phyloP scores from a whole-genome alignment of 2,113 vertebrate genomes.

The Chloropsis cyanopogon region DNA sequence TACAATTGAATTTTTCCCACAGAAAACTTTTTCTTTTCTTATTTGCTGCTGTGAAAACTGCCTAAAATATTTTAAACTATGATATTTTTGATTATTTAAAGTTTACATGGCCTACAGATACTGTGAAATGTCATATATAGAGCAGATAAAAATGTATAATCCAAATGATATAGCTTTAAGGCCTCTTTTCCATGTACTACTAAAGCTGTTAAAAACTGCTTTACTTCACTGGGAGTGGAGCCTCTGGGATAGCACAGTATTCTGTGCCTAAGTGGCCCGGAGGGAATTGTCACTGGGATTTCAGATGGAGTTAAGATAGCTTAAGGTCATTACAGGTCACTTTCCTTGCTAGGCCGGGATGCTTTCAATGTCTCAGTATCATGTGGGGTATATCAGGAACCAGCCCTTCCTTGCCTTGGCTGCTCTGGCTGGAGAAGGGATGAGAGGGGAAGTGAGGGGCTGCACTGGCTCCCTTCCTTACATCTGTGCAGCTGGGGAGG shows the following conservation, averaged over 20 bases:
- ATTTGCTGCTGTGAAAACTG: not conserved
- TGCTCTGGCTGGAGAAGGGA: not conserved
- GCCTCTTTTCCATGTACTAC: not conserved
- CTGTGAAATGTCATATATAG: not conserved
- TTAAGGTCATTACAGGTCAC: not conserved
- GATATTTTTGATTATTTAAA: not conserved
- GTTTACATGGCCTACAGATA: not conserved
- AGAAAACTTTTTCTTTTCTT: not conserved
- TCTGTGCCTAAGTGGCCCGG: not conserved
- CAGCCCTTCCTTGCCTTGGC: not conserved
- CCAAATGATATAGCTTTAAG: not conserved
- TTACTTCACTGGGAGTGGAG: not conserved
- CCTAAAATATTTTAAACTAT: not conserved
- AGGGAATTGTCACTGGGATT: not conserved
- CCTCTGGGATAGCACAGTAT: not conserved
- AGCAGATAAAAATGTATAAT: not conserved
- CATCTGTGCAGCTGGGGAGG: not conserved
- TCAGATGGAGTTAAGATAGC: not conserved
- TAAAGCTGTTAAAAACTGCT: not conserved
- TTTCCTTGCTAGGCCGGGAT: not conserved
- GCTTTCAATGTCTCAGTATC: not conserved
- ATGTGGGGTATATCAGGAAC: not conserved
- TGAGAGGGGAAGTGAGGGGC: not conserved
- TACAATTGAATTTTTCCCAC: not conserved
- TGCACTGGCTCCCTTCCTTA: not conserved